phyloP scores from a whole-genome alignment of 2,113 vertebrate genomes.

The Naja naja region DNA sequence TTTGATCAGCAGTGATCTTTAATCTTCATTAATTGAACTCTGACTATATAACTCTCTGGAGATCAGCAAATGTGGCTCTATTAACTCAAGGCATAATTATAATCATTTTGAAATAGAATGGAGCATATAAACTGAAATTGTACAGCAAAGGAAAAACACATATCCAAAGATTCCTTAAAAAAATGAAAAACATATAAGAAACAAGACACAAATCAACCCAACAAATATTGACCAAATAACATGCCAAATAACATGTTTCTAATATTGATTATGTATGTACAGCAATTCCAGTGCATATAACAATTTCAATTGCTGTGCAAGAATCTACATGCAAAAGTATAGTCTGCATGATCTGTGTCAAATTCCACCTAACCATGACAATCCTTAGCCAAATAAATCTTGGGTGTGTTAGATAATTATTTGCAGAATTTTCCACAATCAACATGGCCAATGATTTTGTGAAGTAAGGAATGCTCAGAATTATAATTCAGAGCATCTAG shows the following conservation, averaged over 20 bases:
- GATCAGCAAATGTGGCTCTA: constrained; percentile 19
- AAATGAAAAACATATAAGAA: neutral
- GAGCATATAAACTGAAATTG: neutral
- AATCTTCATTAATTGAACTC: constrained; percentile 22
- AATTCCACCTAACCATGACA: neutral
- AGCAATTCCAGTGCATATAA: neutral
- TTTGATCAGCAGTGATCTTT: constrained; percentile 33
- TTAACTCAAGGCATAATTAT: constrained; percentile 24
- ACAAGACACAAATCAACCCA: neutral
- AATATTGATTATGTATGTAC: neutral
- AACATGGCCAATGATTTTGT: neutral
- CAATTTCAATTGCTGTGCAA: neutral
- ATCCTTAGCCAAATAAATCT: neutral
- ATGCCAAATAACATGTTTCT: no score
- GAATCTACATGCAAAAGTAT: neutral
- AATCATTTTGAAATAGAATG: neutral
- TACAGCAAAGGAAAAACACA: no score
- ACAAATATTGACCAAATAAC: neutral
- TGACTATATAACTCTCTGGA: constrained; percentile 4
- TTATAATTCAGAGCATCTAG: neutral
- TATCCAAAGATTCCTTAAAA: neutral
- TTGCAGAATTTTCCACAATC: neutral
- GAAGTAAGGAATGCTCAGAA: neutral
- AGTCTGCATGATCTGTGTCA: neutral
- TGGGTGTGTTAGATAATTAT: neutral